Evolutionary conservation across 2,797 vertebrate species (phyloP).

Genomic region (Ara ararauna): DNA sequence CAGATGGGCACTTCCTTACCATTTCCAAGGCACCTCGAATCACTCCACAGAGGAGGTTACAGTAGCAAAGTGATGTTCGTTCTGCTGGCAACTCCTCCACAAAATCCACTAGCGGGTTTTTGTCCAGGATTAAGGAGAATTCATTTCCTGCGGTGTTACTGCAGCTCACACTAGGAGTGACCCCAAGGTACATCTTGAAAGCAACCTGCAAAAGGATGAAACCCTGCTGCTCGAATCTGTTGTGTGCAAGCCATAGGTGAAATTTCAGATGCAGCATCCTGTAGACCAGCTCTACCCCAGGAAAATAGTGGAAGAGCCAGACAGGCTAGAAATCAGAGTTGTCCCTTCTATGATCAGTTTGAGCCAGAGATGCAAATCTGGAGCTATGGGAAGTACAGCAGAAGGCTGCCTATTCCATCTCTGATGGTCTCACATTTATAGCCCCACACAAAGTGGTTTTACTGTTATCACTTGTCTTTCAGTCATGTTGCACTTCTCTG

Average conservation of each 20-base stretch:
- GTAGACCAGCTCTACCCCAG: background rate
- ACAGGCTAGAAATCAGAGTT: background rate
- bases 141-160: constrained; percentile 72
- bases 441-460: background rate
- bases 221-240: background rate
- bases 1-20: constrained; percentile 53
- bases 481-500: background rate
- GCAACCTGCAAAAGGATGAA: constrained; percentile 72
- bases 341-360: background rate
- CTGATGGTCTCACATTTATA: background rate
- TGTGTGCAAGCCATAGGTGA: background rate
- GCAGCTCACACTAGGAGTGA: constrained; percentile 78
- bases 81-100: constrained; percentile 80
- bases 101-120: constrained; percentile 81
- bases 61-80: constrained; percentile 78
- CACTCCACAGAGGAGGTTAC: constrained; percentile 79
- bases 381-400: background rate
- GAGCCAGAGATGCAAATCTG: background rate
- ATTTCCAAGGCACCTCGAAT: constrained; percentile 83
- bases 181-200: constrained; percentile 84
- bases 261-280: background rate
- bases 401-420: background rate
- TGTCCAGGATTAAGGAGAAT: constrained; percentile 82
- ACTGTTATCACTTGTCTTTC: background rate
- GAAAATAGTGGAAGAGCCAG: background rate